phyloP scores from a whole-genome alignment of 2,113 vertebrate genomes.

The Odontophorus gujanensis region DNA sequence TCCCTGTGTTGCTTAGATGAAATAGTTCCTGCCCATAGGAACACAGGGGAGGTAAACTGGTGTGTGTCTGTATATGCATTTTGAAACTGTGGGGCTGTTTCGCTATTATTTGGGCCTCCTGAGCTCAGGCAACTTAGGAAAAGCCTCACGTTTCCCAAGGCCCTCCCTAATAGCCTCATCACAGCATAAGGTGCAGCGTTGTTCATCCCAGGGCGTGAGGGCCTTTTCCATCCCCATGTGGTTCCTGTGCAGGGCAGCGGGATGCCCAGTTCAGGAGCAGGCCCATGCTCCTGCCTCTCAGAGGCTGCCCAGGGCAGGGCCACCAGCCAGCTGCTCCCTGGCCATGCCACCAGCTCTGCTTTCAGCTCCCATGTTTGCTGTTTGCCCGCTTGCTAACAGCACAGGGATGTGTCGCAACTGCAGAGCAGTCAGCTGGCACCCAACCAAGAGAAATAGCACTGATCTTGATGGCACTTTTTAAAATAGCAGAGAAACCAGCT shows the following conservation, averaged over 20 bases:
- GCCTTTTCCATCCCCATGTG: not conserved
- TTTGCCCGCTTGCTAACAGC: not conserved
- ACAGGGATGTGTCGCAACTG: not conserved
- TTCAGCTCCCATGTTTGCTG: not conserved
- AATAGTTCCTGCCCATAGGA: not conserved
- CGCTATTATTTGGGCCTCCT: not conserved
- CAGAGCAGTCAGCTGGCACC: conserved; percentile 40
- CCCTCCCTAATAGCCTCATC: not conserved
- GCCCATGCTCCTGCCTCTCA: not conserved
- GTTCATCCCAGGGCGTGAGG: not conserved
- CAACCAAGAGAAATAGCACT: conserved; percentile 53
- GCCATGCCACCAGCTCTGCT: not conserved
- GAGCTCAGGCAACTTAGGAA: not conserved
- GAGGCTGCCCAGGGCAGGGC: not conserved
- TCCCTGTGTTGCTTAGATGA: not conserved
- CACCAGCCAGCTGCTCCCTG: not conserved
- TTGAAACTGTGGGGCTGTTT: not conserved
- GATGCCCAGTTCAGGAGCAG: not conserved
- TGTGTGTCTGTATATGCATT: no score
- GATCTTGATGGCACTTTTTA: conserved; percentile 58
- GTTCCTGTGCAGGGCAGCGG: not conserved
- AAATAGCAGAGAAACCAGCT: conserved; percentile 64
- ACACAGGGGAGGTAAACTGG: not conserved
- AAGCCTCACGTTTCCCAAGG: not conserved
- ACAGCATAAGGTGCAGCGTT: not conserved